Conservation (phyloP, 2,888 invertebrate species). For the Microctonus aethiopoides region DNA sequence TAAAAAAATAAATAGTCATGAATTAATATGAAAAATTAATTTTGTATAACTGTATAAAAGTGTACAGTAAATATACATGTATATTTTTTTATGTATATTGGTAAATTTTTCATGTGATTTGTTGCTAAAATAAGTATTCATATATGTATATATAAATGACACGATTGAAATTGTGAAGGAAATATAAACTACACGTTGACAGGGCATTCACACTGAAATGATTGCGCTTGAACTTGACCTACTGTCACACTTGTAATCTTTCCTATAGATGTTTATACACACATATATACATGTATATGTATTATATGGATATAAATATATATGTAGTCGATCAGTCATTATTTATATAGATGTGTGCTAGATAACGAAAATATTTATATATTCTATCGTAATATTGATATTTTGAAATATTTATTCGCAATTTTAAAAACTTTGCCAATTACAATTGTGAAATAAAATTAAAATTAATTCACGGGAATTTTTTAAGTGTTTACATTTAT, state of each 20-base stretch:
- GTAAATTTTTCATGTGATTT: not conserved
- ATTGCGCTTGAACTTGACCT: slow-evolving; percentile 57
- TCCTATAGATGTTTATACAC: not conserved
- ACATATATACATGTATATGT: not conserved
- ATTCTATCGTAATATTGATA: not conserved
- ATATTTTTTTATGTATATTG: not conserved
- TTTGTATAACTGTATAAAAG: not conserved
- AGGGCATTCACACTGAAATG: slow-evolving; percentile 2
- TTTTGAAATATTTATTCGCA: not conserved
- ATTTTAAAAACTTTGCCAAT: not conserved
- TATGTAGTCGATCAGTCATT: not conserved
- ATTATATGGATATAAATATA: not conserved
- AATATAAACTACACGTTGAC: slow-evolving; percentile 1
- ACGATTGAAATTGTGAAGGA: not conserved
- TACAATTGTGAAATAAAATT: not conserved
- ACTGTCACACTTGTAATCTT: slow-evolving; percentile 56
- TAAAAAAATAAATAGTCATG: not conserved
- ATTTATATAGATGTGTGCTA: not conserved
- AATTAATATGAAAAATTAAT: not conserved
- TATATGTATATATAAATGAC: not conserved
- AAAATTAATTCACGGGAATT: not conserved
- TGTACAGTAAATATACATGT: too few species aligned
- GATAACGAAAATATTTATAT: not conserved
- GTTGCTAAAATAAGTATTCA: not conserved
- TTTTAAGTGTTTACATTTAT: not conserved